phyloP scores from a whole-genome alignment of 2,888 invertebrate genomes.

The Bembecia ichneumoniformis region DNA sequence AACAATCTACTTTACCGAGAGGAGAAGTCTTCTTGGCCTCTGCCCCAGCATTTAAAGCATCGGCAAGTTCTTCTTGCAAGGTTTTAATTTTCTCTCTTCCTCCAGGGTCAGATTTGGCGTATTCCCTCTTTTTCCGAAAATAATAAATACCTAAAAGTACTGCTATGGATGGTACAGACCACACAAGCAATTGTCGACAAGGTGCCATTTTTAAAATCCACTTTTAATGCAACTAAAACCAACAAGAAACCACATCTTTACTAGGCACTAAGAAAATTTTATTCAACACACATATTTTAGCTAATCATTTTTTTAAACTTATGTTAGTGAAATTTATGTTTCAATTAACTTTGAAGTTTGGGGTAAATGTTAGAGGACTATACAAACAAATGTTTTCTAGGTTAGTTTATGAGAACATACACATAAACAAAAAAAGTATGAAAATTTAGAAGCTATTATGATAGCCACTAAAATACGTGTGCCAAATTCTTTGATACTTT shows the following conservation, averaged over 20 bases:
- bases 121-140: constrained; percentile 85
- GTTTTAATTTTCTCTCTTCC: constrained; percentile 71
- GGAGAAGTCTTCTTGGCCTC: constrained; percentile 56
- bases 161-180: constrained; percentile 85
- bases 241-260: constrained; percentile 18
- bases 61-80: constrained; percentile 62
- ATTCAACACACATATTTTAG: too few species aligned
- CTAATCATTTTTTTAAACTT: too few species aligned
- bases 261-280: too few species aligned
- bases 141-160: constrained; percentile 84
- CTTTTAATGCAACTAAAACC: constrained; percentile 74
- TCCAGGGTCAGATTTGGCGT: constrained; percentile 81
- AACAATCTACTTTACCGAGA: constrained; percentile 48
- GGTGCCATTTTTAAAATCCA: constrained; percentile 84
- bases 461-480: background rate
- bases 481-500: background rate
- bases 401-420: too few species aligned
- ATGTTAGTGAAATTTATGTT: too few species aligned
- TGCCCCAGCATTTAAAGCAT: constrained; percentile 52
- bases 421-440: too few species aligned
- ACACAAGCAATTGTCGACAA: constrained; percentile 82
- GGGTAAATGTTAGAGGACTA: too few species aligned
- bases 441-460: background rate
- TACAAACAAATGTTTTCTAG: too few species aligned
- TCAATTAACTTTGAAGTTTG: too few species aligned